These are phyloP conservation scores for Montipora cactus DNA, from an alignment of 64 coral and sea anemone genomes.

Conservation along the genomic window DNA sequence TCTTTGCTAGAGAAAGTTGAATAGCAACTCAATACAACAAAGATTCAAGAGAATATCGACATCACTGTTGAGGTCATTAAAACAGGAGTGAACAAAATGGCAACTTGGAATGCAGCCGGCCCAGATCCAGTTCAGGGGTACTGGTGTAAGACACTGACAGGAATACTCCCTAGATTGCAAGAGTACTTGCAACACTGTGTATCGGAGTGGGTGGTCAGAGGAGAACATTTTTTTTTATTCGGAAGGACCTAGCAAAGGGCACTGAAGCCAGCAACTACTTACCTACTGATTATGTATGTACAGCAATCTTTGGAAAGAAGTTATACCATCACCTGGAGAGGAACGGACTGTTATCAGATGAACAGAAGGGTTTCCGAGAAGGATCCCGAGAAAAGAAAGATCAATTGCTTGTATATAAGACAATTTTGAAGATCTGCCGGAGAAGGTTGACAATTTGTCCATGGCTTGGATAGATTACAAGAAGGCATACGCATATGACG, in stretches of 20 bases:
- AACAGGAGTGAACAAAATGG: too few species aligned
- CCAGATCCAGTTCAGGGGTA: too few species aligned
- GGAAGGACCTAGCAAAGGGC: background rate
- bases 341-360: background rate
- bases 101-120: too few species aligned
- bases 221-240: background rate
- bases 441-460: background rate
- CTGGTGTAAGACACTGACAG: too few species aligned
- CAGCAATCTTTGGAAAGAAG: constrained; percentile 3
- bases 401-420: background rate
- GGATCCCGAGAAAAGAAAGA: background rate
- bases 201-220: too few species aligned
- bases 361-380: background rate
- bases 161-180: too few species aligned
- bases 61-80: too few species aligned
- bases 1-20: too few species aligned
- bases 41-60: too few species aligned
- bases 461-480: too few species aligned
- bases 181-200: too few species aligned
- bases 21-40: too few species aligned
- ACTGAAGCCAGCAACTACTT: constrained; percentile 39
- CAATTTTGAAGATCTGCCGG: background rate
- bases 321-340: background rate
- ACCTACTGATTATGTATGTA: constrained; percentile 50
- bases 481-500: background rate